Evolutionary conservation across 2,888 invertebrate genomes (phyloP).

Genomic region (Galeopsomyia nigrocyanea): DNA sequence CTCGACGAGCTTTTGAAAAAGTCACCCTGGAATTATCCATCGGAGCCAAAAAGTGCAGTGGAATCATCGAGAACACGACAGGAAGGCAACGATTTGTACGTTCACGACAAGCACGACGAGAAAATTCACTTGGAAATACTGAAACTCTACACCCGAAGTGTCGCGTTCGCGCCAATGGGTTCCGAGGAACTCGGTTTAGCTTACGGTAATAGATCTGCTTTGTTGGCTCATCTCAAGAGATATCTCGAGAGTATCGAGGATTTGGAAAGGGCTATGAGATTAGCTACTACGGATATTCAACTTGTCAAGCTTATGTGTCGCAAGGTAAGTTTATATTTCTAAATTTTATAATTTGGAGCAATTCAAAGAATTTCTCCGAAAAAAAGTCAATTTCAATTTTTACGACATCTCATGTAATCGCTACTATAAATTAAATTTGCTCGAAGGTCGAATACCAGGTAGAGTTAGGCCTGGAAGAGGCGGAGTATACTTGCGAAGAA

Average conservation of each 20-base stretch:
- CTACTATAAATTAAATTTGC: no score
- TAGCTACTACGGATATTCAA: background rate
- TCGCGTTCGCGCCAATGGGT: conserved; percentile 15
- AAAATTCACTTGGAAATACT: conserved; percentile 25
- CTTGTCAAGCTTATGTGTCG: conserved; percentile 23
- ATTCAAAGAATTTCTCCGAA: no score
- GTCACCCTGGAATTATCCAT: background rate
- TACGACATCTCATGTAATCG: no score
- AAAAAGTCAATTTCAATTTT: no score
- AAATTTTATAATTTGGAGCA: no score
- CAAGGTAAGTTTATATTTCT: conserved; percentile 21
- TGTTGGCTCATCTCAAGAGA: conserved; percentile 23
- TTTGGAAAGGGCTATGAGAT: conserved; percentile 16
- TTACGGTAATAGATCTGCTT: conserved; percentile 38
- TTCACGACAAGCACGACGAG: background rate
- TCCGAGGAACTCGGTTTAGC: conserved; percentile 31
- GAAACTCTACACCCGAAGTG: conserved; percentile 17
- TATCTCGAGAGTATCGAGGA: conserved; percentile 21
- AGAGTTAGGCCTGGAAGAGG: conserved; percentile 27
- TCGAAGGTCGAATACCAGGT: conserved; percentile 40
- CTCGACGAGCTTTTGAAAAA: conserved; percentile 1
- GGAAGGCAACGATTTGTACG: conserved; percentile 26
- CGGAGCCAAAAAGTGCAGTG: conserved; percentile 1
- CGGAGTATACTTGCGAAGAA: conserved; percentile 29
- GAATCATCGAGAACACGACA: conserved; percentile 19